Percentiles rank a stretch among this genome's conserved stretches.
Evolutionary conservation across 1,140 invertebrate genomes (phyloP).

Genomic region (Drosophila busckii): DNA sequence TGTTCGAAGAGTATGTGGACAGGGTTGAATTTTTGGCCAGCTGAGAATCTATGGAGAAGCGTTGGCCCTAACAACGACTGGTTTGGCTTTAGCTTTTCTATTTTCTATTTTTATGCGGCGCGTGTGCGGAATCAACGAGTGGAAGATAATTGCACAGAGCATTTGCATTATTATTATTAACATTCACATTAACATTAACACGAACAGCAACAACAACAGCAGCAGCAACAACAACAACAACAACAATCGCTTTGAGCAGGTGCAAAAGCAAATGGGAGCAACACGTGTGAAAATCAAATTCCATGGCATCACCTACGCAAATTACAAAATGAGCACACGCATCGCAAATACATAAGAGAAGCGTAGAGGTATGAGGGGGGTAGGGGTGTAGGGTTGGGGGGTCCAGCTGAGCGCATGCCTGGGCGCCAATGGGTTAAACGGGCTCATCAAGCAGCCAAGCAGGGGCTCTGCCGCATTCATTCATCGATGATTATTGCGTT

Average conservation of each 20-base stretch:
- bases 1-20: not conserved
- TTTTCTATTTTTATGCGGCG: slow-evolving; percentile 64
- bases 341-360: slow-evolving; percentile 7
- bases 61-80: no score
- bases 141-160: slow-evolving; percentile 69
- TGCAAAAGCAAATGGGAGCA: slow-evolving; percentile 29
- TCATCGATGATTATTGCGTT: slow-evolving; percentile 78
- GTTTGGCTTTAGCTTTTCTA: slow-evolving; percentile 25
- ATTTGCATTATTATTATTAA: slow-evolving; percentile 72
- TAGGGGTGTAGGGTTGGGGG: slow-evolving; percentile 5
- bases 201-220: slow-evolving; percentile 48
- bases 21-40: not conserved
- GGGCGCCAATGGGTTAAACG: slow-evolving; percentile 55
- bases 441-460: slow-evolving; percentile 66
- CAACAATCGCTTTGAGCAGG: no score
- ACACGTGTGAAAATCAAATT: slow-evolving; percentile 78
- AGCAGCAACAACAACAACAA: slow-evolving; percentile 2
- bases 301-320: slow-evolving; percentile 76
- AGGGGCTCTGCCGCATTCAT: slow-evolving; percentile 34
- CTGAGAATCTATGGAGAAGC: not conserved
- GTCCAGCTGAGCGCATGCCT: slow-evolving; percentile 33
- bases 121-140: slow-evolving; percentile 66
- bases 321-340: slow-evolving; percentile 75
- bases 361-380: not conserved
- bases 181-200: slow-evolving; percentile 50